Evolutionary conservation across 2,113 vertebrate species (phyloP).

Genomic region (Bubalus kerabau): DNA sequence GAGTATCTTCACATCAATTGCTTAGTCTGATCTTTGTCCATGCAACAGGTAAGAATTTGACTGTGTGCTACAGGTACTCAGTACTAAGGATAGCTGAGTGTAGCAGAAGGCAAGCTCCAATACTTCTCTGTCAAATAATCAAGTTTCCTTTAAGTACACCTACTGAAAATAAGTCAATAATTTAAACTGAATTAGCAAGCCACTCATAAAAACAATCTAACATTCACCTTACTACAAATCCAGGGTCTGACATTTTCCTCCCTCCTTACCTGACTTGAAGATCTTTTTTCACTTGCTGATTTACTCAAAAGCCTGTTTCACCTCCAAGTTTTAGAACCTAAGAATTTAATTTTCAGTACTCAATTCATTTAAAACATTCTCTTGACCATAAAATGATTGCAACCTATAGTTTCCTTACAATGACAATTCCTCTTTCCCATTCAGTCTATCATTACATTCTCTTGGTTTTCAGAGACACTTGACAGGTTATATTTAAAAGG

Average conservation of each 20-base stretch:
- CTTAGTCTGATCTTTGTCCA: background rate
- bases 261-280: background rate
- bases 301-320: background rate
- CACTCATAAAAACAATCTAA: background rate
- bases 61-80: background rate
- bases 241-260: background rate
- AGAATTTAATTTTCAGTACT: background rate
- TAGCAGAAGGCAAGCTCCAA: background rate
- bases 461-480: background rate
- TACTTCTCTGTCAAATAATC: background rate
- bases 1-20: background rate
- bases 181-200: background rate
- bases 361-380: background rate
- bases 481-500: background rate
- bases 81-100: background rate
- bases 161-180: background rate
- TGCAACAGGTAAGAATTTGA: background rate
- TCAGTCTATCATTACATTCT: background rate
- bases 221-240: background rate
- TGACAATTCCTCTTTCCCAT: background rate
- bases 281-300: background rate
- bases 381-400: background rate
- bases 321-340: background rate
- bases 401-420: background rate
- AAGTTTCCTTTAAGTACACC: background rate